Conservation (phyloP, 2,113 vertebrate species). For the Phycodurus eques region DNA sequence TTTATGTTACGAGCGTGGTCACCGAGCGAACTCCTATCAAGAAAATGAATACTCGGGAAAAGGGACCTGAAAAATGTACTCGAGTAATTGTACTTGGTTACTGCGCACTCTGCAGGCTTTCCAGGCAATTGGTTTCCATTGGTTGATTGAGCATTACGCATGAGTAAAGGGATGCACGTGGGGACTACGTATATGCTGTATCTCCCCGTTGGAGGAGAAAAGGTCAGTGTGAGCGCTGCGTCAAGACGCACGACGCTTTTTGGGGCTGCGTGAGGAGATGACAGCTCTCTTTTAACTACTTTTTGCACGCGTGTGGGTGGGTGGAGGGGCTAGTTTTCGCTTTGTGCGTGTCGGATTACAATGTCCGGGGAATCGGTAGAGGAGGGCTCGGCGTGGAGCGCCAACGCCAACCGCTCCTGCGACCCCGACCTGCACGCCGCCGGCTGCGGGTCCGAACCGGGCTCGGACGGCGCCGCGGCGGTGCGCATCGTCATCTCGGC, state of each 20-base stretch:
- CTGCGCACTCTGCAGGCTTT: not conserved
- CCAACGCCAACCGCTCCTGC: slow-evolving; percentile 75
- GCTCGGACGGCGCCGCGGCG: slow-evolving; percentile 73
- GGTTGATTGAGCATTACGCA: not conserved
- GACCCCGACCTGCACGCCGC: slow-evolving; percentile 51
- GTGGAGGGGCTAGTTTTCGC: not conserved
- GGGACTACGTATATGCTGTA: not conserved
- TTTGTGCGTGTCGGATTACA: slow-evolving; percentile 20
- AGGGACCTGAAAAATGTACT: no score
- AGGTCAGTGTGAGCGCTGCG: slow-evolving; percentile 29
- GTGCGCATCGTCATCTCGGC: slow-evolving; percentile 83
- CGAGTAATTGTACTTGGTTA: not conserved
- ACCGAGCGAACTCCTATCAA: no score
- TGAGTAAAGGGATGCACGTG: not conserved
- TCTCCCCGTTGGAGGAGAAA: slow-evolving; percentile 17
- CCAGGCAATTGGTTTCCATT: not conserved
- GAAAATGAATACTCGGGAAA: no score
- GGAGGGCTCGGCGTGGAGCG: slow-evolving; percentile 50
- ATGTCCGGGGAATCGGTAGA: slow-evolving; percentile 56
- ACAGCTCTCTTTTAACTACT: not conserved
- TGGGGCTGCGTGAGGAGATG: not conserved
- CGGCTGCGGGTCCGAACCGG: slow-evolving; percentile 56
- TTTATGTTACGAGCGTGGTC: no score
- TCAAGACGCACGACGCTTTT: slow-evolving; percentile 21
- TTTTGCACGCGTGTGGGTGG: no score